A percentile compares a stretch with the other conserved stretches of the same genome.
These are phyloP conservation scores for Orthonevra nobilis DNA, from an alignment of 2,888 invertebrate genomes.

Conservation along the genomic window DNA sequence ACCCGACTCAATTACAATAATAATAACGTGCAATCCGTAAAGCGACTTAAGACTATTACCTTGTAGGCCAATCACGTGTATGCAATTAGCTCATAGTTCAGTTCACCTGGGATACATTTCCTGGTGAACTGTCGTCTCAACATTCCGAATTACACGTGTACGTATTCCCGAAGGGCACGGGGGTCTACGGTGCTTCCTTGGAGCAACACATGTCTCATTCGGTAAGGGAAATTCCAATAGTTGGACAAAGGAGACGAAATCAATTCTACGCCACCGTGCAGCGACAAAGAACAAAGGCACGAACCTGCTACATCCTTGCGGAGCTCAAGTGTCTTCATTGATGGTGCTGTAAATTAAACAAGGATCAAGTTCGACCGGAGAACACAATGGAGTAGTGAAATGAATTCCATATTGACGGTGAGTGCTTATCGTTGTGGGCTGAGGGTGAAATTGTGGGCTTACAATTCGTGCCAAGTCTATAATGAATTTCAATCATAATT, in stretches of 20 bases:
- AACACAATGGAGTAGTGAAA: slow-evolving; percentile 17
- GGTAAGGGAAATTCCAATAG: background rate
- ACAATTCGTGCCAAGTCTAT: slow-evolving; percentile 14
- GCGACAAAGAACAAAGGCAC: background rate
- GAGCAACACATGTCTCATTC: slow-evolving; percentile 44
- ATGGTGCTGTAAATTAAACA: slow-evolving; percentile 31
- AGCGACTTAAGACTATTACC: background rate
- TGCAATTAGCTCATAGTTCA: slow-evolving; percentile 34
- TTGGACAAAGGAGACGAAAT: background rate
- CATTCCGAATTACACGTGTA: slow-evolving; percentile 13
- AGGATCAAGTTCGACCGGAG: slow-evolving; percentile 10
- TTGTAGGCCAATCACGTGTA: slow-evolving; percentile 26
- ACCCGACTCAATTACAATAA: slow-evolving; percentile 8
- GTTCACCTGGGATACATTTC: slow-evolving; percentile 9
- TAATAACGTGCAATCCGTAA: slow-evolving; percentile 32
- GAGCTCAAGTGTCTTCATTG: background rate
- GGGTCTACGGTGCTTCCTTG: background rate
- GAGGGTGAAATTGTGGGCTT: slow-evolving; percentile 27
- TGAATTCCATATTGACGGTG: slow-evolving; percentile 48
- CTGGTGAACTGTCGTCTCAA: background rate
- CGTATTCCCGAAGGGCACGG: background rate
- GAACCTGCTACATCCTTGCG: background rate
- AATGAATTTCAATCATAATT: slow-evolving; percentile 62
- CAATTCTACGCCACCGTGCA: background rate
- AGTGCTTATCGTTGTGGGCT: slow-evolving; percentile 34